Evolutionary conservation across 2,888 invertebrate genomes (phyloP).

Genomic region (Homarus gammarus): DNA sequence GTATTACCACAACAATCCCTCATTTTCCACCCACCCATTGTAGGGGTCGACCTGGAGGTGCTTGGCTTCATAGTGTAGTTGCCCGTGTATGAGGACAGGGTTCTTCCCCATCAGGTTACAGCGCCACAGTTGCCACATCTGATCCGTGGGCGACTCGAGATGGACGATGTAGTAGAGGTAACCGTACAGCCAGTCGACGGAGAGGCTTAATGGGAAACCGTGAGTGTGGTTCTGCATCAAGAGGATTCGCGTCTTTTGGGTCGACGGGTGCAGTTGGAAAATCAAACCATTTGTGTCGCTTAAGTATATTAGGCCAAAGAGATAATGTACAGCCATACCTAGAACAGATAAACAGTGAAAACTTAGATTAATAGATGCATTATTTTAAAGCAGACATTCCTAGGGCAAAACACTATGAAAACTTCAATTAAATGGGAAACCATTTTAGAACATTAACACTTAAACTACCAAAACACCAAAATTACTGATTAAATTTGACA

Average conservation of each 20-base stretch:
- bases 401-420: too few species aligned
- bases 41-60: constrained; percentile 94
- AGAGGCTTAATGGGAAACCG: constrained; percentile 78
- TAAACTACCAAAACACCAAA: too few species aligned
- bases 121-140: constrained; percentile 86
- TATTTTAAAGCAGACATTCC: too few species aligned
- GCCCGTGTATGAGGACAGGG: constrained; percentile 86
- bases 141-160: constrained; percentile 77
- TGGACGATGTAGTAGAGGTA: constrained; percentile 88
- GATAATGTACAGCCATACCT: constrained; percentile 89
- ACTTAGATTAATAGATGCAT: too few species aligned
- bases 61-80: constrained; percentile 85
- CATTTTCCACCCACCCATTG: constrained; percentile 86
- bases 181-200: constrained; percentile 93
- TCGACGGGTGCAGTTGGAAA: constrained; percentile 79
- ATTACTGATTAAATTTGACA: too few species aligned
- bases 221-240: constrained; percentile 47
- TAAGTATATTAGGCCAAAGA: constrained; percentile 86
- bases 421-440: too few species aligned
- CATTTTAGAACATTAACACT: too few species aligned
- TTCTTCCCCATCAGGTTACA: constrained; percentile 88
- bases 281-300: constrained; percentile 87
- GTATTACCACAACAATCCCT: not conserved
- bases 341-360: constrained; percentile 71
- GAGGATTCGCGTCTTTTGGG: constrained; percentile 7